Percentiles rank a stretch among this genome's conserved stretches.
These are phyloP conservation scores for Sparus aurata DNA, from an alignment of 2,797 vertebrate genomes.

Conservation along the genomic window DNA sequence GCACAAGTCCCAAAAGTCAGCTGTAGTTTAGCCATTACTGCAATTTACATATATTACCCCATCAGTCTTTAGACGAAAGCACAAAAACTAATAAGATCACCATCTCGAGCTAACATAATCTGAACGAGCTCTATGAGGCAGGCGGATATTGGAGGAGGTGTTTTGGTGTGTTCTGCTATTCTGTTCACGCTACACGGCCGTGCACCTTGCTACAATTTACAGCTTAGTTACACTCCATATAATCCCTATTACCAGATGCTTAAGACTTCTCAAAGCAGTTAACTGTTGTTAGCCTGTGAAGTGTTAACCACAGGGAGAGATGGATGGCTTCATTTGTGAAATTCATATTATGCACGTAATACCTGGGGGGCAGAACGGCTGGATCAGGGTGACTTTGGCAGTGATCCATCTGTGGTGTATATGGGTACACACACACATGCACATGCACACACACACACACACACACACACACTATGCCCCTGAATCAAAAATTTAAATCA, in stretches of 20 bases:
- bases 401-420: conserved; percentile 50
- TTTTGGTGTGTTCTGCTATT: conserved; percentile 60
- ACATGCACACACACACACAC: no score
- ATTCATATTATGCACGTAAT: conserved; percentile 61
- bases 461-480: conserved; percentile 24
- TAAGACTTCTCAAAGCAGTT: conserved; percentile 77
- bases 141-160: conserved; percentile 43
- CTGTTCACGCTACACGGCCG: conserved; percentile 62
- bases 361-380: conserved; percentile 56
- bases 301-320: conserved; percentile 74
- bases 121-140: conserved; percentile 19
- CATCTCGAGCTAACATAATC: conserved; percentile 5
- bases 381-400: conserved; percentile 61
- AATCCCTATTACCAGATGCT: conserved; percentile 82
- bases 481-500: conserved; percentile 61
- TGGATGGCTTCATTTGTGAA: conserved; percentile 76
- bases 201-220: conserved; percentile 71
- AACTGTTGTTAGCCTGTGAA: conserved; percentile 73
- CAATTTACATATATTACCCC: conserved; percentile 50
- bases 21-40: conserved; percentile 24
- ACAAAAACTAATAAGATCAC: conserved; percentile 35
- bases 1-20: conserved; percentile 40
- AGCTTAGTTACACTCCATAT: conserved; percentile 80
- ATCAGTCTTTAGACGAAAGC: conserved; percentile 23
- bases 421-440: not conserved